Percentiles rank a stretch among this genome's conserved stretches.
Evolutionary conservation across 2,888 invertebrate genomes (phyloP).

Genomic region (Xestia sexstrigata): DNA sequence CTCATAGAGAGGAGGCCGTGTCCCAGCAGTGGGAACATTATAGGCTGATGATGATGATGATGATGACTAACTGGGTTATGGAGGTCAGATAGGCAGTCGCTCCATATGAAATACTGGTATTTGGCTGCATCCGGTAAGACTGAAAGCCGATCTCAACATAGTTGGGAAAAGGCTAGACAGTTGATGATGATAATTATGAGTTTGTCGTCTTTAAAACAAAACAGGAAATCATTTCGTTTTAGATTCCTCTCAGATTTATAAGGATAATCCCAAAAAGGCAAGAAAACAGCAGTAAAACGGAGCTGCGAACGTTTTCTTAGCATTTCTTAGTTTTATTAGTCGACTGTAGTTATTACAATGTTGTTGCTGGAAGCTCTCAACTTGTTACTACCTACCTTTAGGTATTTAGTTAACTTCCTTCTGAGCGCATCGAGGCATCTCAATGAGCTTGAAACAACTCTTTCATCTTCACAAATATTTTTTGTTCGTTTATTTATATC

Average conservation of each 20-base stretch:
- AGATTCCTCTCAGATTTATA: slow-evolving; percentile 4
- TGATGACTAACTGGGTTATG: too few species aligned
- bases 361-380: background rate
- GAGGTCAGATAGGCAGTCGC: too few species aligned
- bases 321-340: slow-evolving; percentile 17
- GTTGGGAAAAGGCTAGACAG: too few species aligned
- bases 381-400: background rate
- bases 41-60: too few species aligned
- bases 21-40: too few species aligned
- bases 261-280: background rate
- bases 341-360: slow-evolving; percentile 6
- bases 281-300: slow-evolving; percentile 15
- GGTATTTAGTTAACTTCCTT: background rate
- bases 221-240: background rate
- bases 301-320: slow-evolving; percentile 13
- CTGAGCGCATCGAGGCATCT: background rate
- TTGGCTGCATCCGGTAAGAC: too few species aligned
- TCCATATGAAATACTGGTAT: too few species aligned
- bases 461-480: background rate
- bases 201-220: background rate
- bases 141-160: too few species aligned
- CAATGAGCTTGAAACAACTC: slow-evolving; percentile 3
- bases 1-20: too few species aligned
- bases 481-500: background rate
- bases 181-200: too few species aligned